Evolutionary conservation across 2,888 invertebrate genomes (phyloP).

Genomic region (Calliopum simillimum): DNA sequence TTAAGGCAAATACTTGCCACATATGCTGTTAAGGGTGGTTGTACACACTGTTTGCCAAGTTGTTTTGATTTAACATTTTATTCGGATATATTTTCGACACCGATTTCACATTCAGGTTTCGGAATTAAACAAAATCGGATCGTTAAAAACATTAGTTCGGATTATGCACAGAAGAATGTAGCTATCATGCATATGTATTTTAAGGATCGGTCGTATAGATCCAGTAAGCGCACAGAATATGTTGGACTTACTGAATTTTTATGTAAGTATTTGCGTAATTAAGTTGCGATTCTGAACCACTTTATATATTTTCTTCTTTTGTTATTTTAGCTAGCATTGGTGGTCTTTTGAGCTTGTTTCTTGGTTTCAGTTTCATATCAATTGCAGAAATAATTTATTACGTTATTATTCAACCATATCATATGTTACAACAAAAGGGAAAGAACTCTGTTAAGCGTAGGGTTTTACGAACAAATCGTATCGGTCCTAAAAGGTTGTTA

Average conservation of each 20-base stretch:
- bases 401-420: slow-evolving; percentile 50
- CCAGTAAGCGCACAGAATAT: slow-evolving; percentile 79
- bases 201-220: slow-evolving; percentile 76
- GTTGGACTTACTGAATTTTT: slow-evolving; percentile 85
- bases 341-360: slow-evolving; percentile 26
- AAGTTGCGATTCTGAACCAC: not conserved
- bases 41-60: slow-evolving; percentile 73
- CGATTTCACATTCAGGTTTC: slow-evolving; percentile 64
- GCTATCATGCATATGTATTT: slow-evolving; percentile 81
- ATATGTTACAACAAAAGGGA: too few species aligned
- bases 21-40: slow-evolving; percentile 55
- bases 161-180: slow-evolving; percentile 70
- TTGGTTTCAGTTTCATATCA: slow-evolving; percentile 35
- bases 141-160: slow-evolving; percentile 46
- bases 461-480: too few species aligned
- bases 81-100: slow-evolving; percentile 72
- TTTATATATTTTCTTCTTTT: not conserved
- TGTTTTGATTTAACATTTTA: slow-evolving; percentile 80
- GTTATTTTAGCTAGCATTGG: slow-evolving; percentile 26
- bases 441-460: too few species aligned
- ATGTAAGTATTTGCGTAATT: slow-evolving; percentile 68
- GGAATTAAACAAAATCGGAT: slow-evolving; percentile 45
- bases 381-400: slow-evolving; percentile 25
- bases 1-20: slow-evolving; percentile 51
- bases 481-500: too few species aligned